phyloP scores from a whole-genome alignment of 2,113 vertebrate genomes.

The Trichechus manatus region DNA sequence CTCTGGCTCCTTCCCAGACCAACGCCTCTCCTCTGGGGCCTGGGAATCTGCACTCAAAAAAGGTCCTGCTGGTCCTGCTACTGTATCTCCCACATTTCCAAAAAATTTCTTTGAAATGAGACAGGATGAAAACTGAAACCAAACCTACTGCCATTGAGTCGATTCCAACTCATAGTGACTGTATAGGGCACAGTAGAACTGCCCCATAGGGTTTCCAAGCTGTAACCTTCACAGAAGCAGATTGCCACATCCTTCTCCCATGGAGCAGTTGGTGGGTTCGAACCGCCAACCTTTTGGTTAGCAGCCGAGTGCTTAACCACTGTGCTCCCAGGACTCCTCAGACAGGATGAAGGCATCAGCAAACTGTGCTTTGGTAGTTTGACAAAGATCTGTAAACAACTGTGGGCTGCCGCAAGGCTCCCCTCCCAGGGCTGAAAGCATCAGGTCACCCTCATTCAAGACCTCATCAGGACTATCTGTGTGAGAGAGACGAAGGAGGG shows the following conservation, averaged over 20 bases:
- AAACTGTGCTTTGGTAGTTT: fast-evolving
- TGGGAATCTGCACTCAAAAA: neutral
- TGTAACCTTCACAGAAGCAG: too few species aligned
- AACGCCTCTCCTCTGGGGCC: neutral
- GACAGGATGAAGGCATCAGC: neutral
- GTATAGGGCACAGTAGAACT: too few species aligned
- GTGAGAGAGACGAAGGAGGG: fast-evolving
- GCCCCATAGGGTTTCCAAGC: too few species aligned
- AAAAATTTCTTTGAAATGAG: neutral
- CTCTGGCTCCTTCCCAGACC: neutral
- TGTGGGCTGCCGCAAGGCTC: neutral
- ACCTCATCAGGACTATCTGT: neutral
- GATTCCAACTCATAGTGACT: too few species aligned
- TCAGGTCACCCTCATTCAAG: neutral
- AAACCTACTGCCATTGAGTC: too few species aligned
- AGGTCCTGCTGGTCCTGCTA: fast-evolving
- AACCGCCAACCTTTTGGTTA: too few species aligned
- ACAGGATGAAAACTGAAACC: neutral
- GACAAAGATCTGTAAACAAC: neutral
- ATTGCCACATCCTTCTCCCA: too few species aligned
- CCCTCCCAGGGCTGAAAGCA: fast-evolving
- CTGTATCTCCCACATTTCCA: neutral
- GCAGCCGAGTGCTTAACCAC: too few species aligned
- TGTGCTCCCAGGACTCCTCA: neutral
- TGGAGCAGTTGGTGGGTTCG: too few species aligned